phyloP scores from a whole-genome alignment of 2,113 vertebrate species.

The Vidua macroura region DNA sequence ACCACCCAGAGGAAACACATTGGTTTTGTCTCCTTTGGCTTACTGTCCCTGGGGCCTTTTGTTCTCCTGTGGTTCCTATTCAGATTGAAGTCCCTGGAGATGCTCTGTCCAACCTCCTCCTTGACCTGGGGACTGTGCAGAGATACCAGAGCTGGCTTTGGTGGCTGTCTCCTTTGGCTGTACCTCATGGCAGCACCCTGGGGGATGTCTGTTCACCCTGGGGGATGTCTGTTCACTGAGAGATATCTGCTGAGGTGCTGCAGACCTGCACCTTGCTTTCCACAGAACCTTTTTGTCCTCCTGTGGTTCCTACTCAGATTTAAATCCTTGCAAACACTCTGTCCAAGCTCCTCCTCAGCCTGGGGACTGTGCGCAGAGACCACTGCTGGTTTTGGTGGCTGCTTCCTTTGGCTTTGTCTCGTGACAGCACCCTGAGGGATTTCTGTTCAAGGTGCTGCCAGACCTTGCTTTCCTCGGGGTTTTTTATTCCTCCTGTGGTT shows the following conservation, averaged over 20 bases:
- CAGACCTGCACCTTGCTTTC: background rate
- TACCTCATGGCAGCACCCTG: background rate
- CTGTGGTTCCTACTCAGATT: background rate
- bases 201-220: background rate
- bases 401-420: too few relatives aligned
- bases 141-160: background rate
- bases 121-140: background rate
- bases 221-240: too few relatives aligned
- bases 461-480: background rate
- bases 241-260: background rate
- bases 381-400: too few relatives aligned
- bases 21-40: background rate
- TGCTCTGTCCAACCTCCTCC: background rate
- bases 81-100: background rate
- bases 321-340: background rate
- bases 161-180: background rate
- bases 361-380: too few relatives aligned
- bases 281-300: too few relatives aligned
- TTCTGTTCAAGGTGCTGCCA: slow-evolving; percentile 78
- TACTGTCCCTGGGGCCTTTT: accelerated
- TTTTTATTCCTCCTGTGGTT: background rate
- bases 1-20: background rate
- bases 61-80: background rate
- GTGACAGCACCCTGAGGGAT: too few relatives aligned
- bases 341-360: background rate